Evolutionary conservation across 2,888 invertebrate genomes (phyloP), one percentile per base, ranked within the genome.

Genomic region (Archaeoteleia sp.): DNA sequence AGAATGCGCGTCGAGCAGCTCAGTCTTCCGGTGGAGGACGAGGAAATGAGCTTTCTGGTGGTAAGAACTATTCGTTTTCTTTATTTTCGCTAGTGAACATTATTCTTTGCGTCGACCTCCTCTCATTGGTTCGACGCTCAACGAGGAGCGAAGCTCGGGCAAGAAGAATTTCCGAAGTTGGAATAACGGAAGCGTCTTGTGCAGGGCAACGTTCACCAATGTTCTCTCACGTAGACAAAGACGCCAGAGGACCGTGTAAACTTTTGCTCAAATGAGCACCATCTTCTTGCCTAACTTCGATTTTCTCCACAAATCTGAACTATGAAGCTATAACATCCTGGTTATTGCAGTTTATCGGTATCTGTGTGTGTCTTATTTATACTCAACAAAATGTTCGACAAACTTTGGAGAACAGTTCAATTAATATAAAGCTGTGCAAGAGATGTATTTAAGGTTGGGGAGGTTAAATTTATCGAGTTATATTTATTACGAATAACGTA

Each of bases 251-350:
- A 20, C 20, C 20, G 20, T 20, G 74, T 69, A 72, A 74, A 78
- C 78, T 74, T 78, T 73, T 71, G 51, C 53, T 57, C 53, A n/a
- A 40, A 20, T n/a, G 10, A 40, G 15, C 8, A 40, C 15, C 20
- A 7, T n/a, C 4, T 9, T 40, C 20, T 8, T 20, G 2, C 20
- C 5, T 35, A 60, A 63, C 66, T 72, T 76, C 75, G 73, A 74
- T 78, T 77, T 75, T 68, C 73, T 70, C 54, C 54, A 48, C 63
- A 61, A 72, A 78, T 76, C 72, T 77, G 51, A 74, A 74, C 63
- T 74, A 71, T 63, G 62, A 63, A 70, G 74, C 73, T 20, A 75
- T 74, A 78, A 72, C 73, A 72, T 68, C 49, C 69, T 29, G 45
- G 49, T 48, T 61, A 13, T 15, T 10, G 20, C 20, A 20, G 3